A percentile compares a stretch with the other conserved stretches of the same genome.
These are phyloP conservation scores for Drosophila demipolita DNA, from an alignment of 2,888 invertebrate genomes.

Conservation along the genomic window DNA sequence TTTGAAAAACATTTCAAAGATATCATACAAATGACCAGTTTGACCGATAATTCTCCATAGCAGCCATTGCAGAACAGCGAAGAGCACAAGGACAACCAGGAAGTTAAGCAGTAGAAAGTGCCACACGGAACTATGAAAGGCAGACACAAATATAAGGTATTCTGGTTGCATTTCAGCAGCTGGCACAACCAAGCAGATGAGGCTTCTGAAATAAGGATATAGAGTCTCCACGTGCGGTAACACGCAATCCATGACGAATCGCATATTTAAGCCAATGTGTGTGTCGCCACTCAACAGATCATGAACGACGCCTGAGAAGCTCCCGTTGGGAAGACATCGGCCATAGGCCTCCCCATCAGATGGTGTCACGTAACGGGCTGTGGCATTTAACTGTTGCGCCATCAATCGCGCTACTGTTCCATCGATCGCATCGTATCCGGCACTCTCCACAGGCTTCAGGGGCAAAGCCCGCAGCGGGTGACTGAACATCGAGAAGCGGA, in stretches of 20 bases:
- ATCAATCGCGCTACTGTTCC: conserved; percentile 65
- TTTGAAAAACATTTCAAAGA: conserved; percentile 73
- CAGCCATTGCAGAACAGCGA: conserved; percentile 32
- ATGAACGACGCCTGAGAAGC: conserved; percentile 69
- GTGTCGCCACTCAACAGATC: conserved; percentile 66
- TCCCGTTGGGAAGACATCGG: conserved; percentile 60
- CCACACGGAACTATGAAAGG: conserved; percentile 73
- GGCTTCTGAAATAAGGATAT: conserved; percentile 73
- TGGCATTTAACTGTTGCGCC: conserved; percentile 74
- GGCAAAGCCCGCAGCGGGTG: conserved; percentile 74
- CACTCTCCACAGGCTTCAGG: conserved; percentile 16
- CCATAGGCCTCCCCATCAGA: conserved; percentile 75
- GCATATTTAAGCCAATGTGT: conserved; percentile 76
- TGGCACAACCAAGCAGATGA: conserved; percentile 78
- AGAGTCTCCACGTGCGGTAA: conserved; percentile 60
- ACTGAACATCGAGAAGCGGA: conserved; percentile 77
- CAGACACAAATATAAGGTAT: conserved; percentile 76
- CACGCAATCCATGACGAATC: conserved; percentile 69
- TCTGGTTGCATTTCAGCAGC: conserved; percentile 74
- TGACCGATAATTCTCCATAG: conserved; percentile 28
- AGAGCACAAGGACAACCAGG: conserved; percentile 46
- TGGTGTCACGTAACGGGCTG: conserved; percentile 69
- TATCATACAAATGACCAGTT: conserved; percentile 60
- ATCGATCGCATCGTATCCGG: conserved; percentile 66
- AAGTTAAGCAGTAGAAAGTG: conserved; percentile 62